Evolutionary conservation across 1,140 invertebrate species (phyloP), one percentile per base, ranked within the genome.

Genomic region (Calosoma granatense): DNA sequence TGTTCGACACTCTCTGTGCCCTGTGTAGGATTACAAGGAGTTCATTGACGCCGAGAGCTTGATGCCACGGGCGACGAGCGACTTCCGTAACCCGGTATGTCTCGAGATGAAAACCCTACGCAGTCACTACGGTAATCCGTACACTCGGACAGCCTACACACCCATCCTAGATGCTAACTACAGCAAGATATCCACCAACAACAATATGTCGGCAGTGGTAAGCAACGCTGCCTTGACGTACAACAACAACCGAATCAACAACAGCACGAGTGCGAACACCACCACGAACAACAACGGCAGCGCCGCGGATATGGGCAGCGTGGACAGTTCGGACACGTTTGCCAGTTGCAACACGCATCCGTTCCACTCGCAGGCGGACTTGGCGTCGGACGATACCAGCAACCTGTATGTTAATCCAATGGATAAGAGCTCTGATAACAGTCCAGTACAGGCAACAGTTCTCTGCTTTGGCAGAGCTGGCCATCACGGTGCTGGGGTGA

Each of bases 271-370:
- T 59, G n/a, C n/a, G n/a, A 69, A 72, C 61, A 73, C 71, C 55
- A 75, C 76, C 60, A 72, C 72, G 56, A 79, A 79, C 65, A 81
- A 77, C 60, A 72, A 66, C 55, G n/a, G n/a, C n/a, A n/a, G n/a
- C n/a, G n/a, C n/a, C n/a, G n/a, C n/a, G n/a, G 86, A 89, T 55
- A 72, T 86, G 58, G 85, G 83, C 54, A 88, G 85, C 68, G 80
- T 89, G 41, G 87, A 89, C 66, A 90, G 87, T 65, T 90, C 87
- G 22, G 93, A 96, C 74, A 97, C 93, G 56, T 97, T 92, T 75
- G 90, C 90, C 69, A 94, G 90, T 74, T 97, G 93, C 78, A 87
- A 92, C 77, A 96, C 93, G 61, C 92, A 95, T 77, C 92, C 91
- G 64, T 94, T 89, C 75, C 83, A 87, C 72, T 93, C 90, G 1